Evolutionary conservation across 2,888 invertebrate genomes (phyloP).

Genomic region (Eupithecia inturbata): DNA sequence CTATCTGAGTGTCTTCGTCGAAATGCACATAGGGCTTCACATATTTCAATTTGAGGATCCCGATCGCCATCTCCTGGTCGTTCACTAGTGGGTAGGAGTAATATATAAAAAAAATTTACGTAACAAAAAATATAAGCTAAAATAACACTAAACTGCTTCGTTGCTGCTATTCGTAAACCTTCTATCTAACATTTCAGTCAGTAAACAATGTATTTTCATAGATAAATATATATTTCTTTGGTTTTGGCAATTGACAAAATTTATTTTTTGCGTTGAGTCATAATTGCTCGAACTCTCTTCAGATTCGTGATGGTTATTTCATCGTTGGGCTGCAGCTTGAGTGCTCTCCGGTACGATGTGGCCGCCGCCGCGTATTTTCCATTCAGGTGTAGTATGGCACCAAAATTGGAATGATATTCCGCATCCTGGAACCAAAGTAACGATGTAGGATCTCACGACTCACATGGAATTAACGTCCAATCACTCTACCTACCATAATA

Average conservation of each 20-base stretch:
- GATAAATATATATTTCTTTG: slow-evolving; percentile 54
- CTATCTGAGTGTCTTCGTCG: background rate
- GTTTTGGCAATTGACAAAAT: slow-evolving; percentile 78
- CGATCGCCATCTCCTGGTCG: background rate
- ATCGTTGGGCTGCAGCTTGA: slow-evolving; percentile 94
- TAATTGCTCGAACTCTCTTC: slow-evolving; percentile 80
- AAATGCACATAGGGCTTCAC: background rate
- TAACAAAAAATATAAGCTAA: slow-evolving; percentile 2
- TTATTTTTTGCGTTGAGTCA: slow-evolving; percentile 71
- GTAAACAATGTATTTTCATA: slow-evolving; percentile 43
- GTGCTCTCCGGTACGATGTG: slow-evolving; percentile 92
- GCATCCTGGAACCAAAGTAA: slow-evolving; percentile 86
- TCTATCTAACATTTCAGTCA: slow-evolving; percentile 43
- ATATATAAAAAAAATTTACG: background rate
- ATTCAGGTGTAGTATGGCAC: slow-evolving; percentile 96
- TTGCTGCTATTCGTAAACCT: slow-evolving; percentile 40
- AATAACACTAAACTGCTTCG: slow-evolving; percentile 34
- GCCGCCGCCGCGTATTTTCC: slow-evolving; percentile 95
- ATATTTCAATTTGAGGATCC: background rate
- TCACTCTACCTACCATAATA: background rate
- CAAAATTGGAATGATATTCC: slow-evolving; percentile 96
- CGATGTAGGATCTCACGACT: slow-evolving; percentile 27
- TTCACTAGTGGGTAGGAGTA: background rate
- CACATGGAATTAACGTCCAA: background rate
- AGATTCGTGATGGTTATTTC: slow-evolving; percentile 94